These are phyloP conservation scores for Plectropomus leopardus DNA, from an alignment of 2,113 vertebrate genomes.

Conservation along the genomic window DNA sequence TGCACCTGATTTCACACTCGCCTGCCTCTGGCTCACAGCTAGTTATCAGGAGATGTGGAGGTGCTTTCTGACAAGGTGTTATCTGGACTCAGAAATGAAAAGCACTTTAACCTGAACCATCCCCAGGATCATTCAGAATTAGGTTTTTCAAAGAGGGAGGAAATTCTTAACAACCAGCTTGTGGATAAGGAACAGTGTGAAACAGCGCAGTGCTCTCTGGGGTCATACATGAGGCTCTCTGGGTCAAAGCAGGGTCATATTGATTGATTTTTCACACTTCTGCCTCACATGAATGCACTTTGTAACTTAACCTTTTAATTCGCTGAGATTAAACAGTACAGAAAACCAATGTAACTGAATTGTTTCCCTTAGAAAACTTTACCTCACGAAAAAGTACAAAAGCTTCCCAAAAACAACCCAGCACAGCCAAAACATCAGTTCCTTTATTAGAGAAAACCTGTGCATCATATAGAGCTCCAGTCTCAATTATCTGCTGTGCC, in stretches of 20 bases:
- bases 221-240: slow-evolving; percentile 3
- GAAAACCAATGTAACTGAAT: not conserved
- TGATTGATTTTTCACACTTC: slow-evolving; percentile 47
- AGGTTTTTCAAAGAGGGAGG: not conserved
- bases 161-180: not conserved
- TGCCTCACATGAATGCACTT: slow-evolving; percentile 13
- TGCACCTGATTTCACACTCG: slow-evolving; percentile 52
- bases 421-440: not conserved
- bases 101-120: not conserved
- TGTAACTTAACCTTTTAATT: slow-evolving; percentile 12
- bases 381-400: not conserved
- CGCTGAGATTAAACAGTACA: not conserved
- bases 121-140: not conserved
- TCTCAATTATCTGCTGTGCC: not conserved
- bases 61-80: not conserved
- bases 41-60: not conserved
- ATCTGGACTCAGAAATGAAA: slow-evolving; percentile 18
- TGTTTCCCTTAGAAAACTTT: not conserved
- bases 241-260: slow-evolving; percentile 26
- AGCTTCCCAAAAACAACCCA: slow-evolving; percentile 1
- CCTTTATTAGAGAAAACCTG: not conserved
- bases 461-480: not conserved
- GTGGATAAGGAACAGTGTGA: slow-evolving; percentile 13
- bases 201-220: not conserved
- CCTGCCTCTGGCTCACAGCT: slow-evolving; percentile 15